phyloP scores from a whole-genome alignment of 1,140 invertebrate species.

The Drosophila kikkawai region DNA sequence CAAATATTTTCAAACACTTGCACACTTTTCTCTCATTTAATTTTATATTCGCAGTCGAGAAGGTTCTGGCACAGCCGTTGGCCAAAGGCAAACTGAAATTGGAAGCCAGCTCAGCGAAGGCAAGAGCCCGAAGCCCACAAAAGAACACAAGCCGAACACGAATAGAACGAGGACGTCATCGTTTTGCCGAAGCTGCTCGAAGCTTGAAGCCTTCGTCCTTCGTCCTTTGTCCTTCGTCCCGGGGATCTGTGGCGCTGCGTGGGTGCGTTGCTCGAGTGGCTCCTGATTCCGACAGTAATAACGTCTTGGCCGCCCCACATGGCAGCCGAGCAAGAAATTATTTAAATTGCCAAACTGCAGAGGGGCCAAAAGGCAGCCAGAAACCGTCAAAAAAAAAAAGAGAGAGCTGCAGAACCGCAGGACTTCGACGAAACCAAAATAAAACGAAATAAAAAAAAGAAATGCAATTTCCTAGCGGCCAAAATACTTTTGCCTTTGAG shows the following conservation, averaged over 20 bases:
- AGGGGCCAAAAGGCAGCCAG: constrained; percentile 19
- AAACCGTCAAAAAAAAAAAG: constrained; percentile 32
- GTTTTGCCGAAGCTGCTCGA: constrained; percentile 30
- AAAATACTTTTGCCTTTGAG: constrained; percentile 12
- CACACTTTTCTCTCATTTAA: constrained; percentile 7
- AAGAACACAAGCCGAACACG: constrained; percentile 39
- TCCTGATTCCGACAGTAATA: constrained; percentile 74
- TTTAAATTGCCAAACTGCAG: constrained; percentile 70
- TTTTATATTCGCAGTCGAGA: constrained; percentile 15
- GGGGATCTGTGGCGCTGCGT: constrained; percentile 36
- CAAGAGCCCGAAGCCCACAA: constrained; percentile 33
- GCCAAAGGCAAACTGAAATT: constrained; percentile 71
- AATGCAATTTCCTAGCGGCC: constrained; percentile 34
- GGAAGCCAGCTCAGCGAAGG: constrained; percentile 32
- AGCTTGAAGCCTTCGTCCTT: not conserved
- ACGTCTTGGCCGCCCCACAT: constrained; percentile 73
- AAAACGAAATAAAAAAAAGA: constrained; percentile 17
- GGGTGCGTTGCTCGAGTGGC: constrained; percentile 72
- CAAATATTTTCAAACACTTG: constrained; percentile 26
- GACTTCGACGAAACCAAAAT: not conserved
- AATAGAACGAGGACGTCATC: constrained; percentile 46
- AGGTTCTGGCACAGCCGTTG: constrained; percentile 48
- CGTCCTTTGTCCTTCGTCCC: constrained; percentile 16
- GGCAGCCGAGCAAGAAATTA: constrained; percentile 55
- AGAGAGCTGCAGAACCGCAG: constrained; percentile 7